Percentiles rank a stretch among this genome's conserved stretches.
Evolutionary conservation across 2,797 vertebrate species (phyloP).

Genomic region (Artibeus jamaicensis): DNA sequence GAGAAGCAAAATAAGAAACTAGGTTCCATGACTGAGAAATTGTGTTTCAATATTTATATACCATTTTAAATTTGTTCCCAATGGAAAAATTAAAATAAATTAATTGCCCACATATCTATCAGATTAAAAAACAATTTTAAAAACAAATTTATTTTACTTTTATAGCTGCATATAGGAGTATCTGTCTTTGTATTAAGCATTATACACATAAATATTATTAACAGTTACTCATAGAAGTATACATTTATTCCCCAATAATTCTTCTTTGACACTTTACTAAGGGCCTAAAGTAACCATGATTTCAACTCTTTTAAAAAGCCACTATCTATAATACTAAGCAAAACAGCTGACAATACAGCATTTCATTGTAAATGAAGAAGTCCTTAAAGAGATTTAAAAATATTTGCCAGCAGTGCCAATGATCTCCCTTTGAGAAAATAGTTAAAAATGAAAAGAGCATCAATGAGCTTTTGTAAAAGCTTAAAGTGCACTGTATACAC

Average conservation of each 20-base stretch:
- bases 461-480: background rate
- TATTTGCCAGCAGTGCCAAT: background rate
- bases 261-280: conserved; percentile 44
- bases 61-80: conserved; percentile 30
- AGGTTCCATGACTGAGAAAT: conserved; percentile 3
- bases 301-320: conserved; percentile 51
- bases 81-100: conserved; percentile 33
- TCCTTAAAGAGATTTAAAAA: background rate
- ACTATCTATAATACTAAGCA: conserved; percentile 47
- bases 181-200: conserved; percentile 54
- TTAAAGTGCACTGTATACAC: background rate
- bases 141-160: conserved; percentile 55
- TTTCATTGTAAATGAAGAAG: conserved; percentile 60
- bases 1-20: conserved; percentile 12
- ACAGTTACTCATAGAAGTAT: conserved; percentile 10
- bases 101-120: conserved; percentile 2
- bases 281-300: conserved; percentile 35
- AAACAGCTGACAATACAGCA: conserved; percentile 58
- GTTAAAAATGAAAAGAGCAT: background rate
- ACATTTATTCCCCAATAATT: conserved; percentile 10
- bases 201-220: conserved; percentile 19
- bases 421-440: background rate
- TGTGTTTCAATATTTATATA: conserved; percentile 37
- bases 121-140: background rate
- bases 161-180: conserved; percentile 35